phyloP scores from a whole-genome alignment of 2,797 vertebrate species.

The Halcyon leucocephala region DNA sequence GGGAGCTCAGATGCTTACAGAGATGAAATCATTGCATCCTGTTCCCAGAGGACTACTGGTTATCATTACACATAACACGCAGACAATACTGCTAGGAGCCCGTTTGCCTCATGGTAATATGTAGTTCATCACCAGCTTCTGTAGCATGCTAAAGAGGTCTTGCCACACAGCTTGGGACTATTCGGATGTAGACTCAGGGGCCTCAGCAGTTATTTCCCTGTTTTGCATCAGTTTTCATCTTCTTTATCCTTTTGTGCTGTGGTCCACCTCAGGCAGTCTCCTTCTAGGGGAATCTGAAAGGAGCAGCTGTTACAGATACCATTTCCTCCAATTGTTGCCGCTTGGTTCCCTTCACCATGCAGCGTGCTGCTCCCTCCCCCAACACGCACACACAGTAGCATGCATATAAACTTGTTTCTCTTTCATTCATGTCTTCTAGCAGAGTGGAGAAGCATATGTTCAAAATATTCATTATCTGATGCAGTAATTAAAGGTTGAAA shows the following conservation, averaged over 20 bases:
- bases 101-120: slow-evolving; percentile 84
- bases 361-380: background rate
- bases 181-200: slow-evolving; percentile 81
- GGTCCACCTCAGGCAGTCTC: slow-evolving; percentile 77
- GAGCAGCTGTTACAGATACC: slow-evolving; percentile 90
- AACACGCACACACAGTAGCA: slow-evolving; percentile 65
- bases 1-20: slow-evolving; percentile 87
- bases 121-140: slow-evolving; percentile 87
- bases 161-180: slow-evolving; percentile 80
- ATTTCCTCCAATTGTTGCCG: slow-evolving; percentile 88
- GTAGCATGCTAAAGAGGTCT: slow-evolving; percentile 88
- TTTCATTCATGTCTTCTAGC: slow-evolving; percentile 85
- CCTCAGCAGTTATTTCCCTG: slow-evolving; percentile 88
- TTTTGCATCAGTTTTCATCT: slow-evolving; percentile 88
- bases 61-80: slow-evolving; percentile 82
- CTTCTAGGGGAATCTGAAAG: slow-evolving; percentile 87
- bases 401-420: slow-evolving; percentile 87
- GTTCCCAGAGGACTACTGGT: slow-evolving; percentile 80
- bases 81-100: slow-evolving; percentile 76
- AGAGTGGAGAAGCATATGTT: slow-evolving; percentile 87
- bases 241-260: slow-evolving; percentile 89
- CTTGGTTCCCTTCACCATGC: slow-evolving; percentile 68
- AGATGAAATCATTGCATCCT: slow-evolving; percentile 79
- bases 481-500: slow-evolving; percentile 71
- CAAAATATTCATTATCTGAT: slow-evolving; percentile 85